phyloP scores from a whole-genome alignment of 1,140 invertebrate species.

The Lasioglossum albipes region DNA sequence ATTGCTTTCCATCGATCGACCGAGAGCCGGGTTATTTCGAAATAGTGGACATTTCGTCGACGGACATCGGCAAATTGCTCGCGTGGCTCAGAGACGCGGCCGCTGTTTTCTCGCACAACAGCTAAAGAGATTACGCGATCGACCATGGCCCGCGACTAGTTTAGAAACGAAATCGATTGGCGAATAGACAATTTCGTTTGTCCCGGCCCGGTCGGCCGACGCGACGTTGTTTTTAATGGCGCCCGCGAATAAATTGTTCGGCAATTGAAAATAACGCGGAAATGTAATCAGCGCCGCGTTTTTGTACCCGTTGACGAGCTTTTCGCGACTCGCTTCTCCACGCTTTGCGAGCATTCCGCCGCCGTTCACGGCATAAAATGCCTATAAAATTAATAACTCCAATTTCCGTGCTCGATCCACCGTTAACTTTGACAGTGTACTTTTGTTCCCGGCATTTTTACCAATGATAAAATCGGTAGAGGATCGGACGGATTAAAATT shows the following conservation, averaged over 20 bases:
- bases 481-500: too few species aligned
- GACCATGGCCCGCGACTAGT: background rate
- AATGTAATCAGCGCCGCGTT: background rate
- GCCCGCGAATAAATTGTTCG: background rate
- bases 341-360: background rate
- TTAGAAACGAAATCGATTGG: background rate
- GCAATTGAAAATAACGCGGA: constrained; percentile 4
- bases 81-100: background rate
- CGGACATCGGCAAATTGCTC: constrained; percentile 12
- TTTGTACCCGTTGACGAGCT: background rate
- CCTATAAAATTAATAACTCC: background rate
- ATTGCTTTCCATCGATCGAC: constrained; percentile 61
- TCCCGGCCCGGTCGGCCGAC: too few species aligned
- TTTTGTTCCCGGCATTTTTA: too few species aligned
- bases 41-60: background rate
- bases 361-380: background rate
- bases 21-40: constrained; percentile 15
- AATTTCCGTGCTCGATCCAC: too few species aligned
- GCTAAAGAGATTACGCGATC: constrained; percentile 46
- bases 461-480: too few species aligned
- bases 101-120: constrained; percentile 38
- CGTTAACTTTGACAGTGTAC: too few species aligned
- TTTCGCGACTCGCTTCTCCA: background rate
- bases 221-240: background rate
- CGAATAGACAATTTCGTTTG: too few species aligned